Percentiles rank a stretch among this genome's conserved stretches.
These are phyloP conservation scores for Eleutherodactylus coqui DNA, from an alignment of 2,797 vertebrate genomes.

Conservation along the genomic window DNA sequence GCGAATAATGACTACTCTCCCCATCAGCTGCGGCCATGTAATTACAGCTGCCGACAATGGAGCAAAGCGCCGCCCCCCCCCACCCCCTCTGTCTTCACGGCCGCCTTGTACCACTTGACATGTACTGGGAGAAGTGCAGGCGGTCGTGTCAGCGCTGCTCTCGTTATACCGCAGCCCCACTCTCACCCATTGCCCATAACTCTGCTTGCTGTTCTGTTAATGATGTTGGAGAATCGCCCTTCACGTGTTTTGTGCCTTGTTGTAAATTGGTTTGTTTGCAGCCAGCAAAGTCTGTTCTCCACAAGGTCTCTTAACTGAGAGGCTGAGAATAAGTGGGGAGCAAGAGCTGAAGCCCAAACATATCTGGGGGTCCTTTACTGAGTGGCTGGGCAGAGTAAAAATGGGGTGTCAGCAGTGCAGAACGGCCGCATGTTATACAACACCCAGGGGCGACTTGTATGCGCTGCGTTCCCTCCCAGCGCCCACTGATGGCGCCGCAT, in stretches of 20 bases:
- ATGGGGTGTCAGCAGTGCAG: too few species aligned
- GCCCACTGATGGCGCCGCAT: neutral
- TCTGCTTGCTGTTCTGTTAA: neutral
- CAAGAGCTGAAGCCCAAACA: neutral
- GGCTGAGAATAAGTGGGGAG: neutral
- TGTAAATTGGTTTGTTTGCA: neutral
- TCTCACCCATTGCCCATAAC: neutral
- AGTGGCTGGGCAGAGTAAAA: neutral
- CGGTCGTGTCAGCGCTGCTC: neutral
- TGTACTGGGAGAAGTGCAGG: neutral
- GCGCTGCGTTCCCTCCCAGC: too few species aligned
- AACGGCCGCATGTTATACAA: neutral
- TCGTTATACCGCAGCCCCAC: neutral
- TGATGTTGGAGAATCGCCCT: neutral
- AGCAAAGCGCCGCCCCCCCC: neutral
- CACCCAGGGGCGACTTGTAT: neutral
- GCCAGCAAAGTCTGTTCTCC: too few species aligned
- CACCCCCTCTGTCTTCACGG: neutral
- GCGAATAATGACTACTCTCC: conserved; percentile 34
- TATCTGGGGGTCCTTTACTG: too few species aligned
- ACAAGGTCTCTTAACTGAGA: too few species aligned
- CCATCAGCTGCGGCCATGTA: neutral
- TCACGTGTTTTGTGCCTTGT: too few species aligned
- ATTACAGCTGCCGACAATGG: conserved; percentile 38
- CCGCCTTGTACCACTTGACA: conserved; percentile 19